phyloP scores from a whole-genome alignment of 2,113 vertebrate genomes.

The Hemichromis elongatus region DNA sequence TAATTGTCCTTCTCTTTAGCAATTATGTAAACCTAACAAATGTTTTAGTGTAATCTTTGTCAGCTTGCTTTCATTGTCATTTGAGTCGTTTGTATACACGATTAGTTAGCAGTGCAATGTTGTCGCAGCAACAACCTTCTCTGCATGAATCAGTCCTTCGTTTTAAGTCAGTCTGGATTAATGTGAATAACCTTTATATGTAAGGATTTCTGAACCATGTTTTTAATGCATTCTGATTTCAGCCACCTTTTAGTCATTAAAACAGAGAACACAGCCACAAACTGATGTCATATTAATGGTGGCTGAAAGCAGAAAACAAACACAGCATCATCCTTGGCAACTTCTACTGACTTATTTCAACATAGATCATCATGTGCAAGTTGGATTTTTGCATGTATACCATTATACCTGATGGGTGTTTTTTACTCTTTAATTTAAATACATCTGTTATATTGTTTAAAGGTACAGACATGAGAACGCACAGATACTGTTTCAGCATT shows the following conservation, averaged over 20 bases:
- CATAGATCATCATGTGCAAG: background rate
- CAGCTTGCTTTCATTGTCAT: background rate
- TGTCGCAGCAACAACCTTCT: background rate
- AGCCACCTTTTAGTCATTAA: background rate
- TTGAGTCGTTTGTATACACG: background rate
- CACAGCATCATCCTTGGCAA: background rate
- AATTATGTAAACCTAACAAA: background rate
- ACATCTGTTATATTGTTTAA: background rate
- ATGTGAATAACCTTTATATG: background rate
- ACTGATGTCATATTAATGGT: background rate
- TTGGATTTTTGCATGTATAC: background rate
- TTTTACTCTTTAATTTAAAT: background rate
- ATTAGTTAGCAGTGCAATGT: background rate
- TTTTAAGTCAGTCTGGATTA: background rate
- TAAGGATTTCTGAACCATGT: background rate
- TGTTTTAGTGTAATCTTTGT: background rate
- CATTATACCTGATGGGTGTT: background rate
- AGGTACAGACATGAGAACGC: background rate
- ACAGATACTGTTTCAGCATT: background rate
- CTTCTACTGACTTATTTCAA: background rate
- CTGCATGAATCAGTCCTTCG: background rate
- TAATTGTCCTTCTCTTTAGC: background rate
- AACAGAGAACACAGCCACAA: background rate
- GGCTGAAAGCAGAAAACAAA: background rate
- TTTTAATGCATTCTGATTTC: background rate